Base-by-base conservation (phyloP, 2,888 invertebrate genomes). In the Microplitis manilae region DNA sequence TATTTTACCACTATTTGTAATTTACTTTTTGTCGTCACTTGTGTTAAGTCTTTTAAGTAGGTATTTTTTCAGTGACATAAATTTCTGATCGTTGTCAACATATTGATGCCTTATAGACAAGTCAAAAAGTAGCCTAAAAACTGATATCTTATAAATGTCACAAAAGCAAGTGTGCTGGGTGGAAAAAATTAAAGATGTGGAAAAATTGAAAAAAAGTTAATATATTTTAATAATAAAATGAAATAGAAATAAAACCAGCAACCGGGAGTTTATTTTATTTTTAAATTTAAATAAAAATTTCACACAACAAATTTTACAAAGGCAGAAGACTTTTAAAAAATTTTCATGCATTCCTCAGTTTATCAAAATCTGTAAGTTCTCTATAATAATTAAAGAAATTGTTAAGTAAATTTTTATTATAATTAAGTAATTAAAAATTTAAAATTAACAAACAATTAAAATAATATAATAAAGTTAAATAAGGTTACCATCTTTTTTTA, bases 401-500 rank as follows among this genome's bases (percentile, higher is more conserved):
- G n/a, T n/a, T n/a, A n/a, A n/a, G n/a, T n/a, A n/a, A n/a, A 68
- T 60, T 70, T 76, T 59, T 13, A 50, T 38, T 38, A 41, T 39
- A 68, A 40, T 6, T 38, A 68, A 39, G 41, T 76, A 60, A 60
- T 67, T 60, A 75, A 50, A 41, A 67, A 40, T 61, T 72, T 62
- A 17, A n/a, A 17, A 20, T 20, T 20, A 20, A 20, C 20, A 20
- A 20, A 1, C 9, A 73, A 38, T 62, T 69, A 68, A 69, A 50
- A 62, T 62, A 76, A 13, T 59, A 74, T 62, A 68, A 62, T 39
- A 75, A 50, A 62, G 67, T 75, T 39, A 68, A 83, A 81, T 79
- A 82, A 83, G 83, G 60, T 40, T 84, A 88, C 88, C 87, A 73
- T 90, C 90, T 79, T 89, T 90, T 78, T 88, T 90, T 41, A 89